Evolutionary conservation across 2,797 vertebrate genomes (phyloP), one percentile per base, ranked within the genome.

Genomic region (Sebastes matsubarae): DNA sequence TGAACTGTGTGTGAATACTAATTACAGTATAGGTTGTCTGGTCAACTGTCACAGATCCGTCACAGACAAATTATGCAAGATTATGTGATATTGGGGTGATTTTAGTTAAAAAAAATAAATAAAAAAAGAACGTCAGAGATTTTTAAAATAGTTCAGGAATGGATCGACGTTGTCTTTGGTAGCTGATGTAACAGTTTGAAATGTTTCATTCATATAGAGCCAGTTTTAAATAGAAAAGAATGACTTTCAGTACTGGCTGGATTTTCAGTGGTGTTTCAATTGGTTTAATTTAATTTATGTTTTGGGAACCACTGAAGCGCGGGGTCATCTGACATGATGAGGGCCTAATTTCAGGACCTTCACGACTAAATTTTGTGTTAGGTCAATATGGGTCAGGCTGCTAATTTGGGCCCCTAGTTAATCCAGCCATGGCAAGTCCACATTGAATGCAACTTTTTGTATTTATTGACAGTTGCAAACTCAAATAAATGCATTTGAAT

Each of bases 131-230:
- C 4, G 2, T 18, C 29, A 54, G 55, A 46, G 42, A n/a, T 22
- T 65, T 64, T 50, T 22, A n/a, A 75, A 67, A 36, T 13, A 25
- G 36, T 24, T 12, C 25, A 46, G 24, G 30, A 22, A 13, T 22
- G 22, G 46, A 25, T 64, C 52, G 64, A 54, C n/a, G 27, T n/a
- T 75, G 32, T 46, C 9, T 70, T 61, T 13, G n/a, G 63, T 18
- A n/a, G 80, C 68, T 89, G 69, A 72, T 67, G 73, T 59, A 81
- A 87, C 11, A 1, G 6, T 22, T 65, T 75, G 67, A 83, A 83
- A 83, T 76, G 20, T 50, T 58, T 58, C 54, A 1, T 38, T 64
- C 34, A 10, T 10, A 34, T 8, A 6, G 29, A 34, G 63, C 1
- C 14, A 22, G 8, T 32, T 42, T 34, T 68, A 13, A 36, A 63